These are phyloP conservation scores for Fragum fragum DNA, from an alignment of 2,888 invertebrate genomes.

Conservation along the genomic window DNA sequence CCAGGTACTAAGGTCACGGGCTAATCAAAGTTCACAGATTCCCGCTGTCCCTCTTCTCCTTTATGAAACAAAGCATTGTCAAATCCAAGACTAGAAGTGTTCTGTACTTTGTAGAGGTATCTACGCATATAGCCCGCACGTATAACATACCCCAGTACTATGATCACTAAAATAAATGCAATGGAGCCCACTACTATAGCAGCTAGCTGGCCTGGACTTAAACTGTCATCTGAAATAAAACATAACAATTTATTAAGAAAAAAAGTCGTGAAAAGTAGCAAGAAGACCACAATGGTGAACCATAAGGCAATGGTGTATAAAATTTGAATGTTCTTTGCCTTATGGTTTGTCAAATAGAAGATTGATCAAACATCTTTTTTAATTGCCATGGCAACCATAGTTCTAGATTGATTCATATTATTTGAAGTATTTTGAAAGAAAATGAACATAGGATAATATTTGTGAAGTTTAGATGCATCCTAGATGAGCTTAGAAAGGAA, in stretches of 20 bases:
- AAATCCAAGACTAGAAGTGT: slow-evolving; percentile 41
- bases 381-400: too few relatives aligned
- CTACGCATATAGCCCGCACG: slow-evolving; percentile 8
- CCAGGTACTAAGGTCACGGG: too few relatives aligned
- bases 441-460: too few relatives aligned
- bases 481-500: too few relatives aligned
- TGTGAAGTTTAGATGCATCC: too few relatives aligned
- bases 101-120: slow-evolving; percentile 15
- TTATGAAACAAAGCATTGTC: slow-evolving; percentile 61
- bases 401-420: too few relatives aligned
- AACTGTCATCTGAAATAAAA: slow-evolving; percentile 1
- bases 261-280: too few relatives aligned
- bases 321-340: too few relatives aligned
- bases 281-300: too few relatives aligned
- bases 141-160: slow-evolving; percentile 37
- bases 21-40: slow-evolving; percentile 23
- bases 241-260: neutral
- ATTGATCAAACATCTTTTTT: neutral
- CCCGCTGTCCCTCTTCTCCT: slow-evolving; percentile 27
- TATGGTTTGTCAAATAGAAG: neutral
- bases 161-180: slow-evolving; percentile 29
- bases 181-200: slow-evolving; percentile 40
- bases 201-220: slow-evolving; percentile 41
- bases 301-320: too few relatives aligned
- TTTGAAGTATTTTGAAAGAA: too few relatives aligned